A percentile compares a stretch with the other conserved stretches of the same genome.
phyloP scores from a whole-genome alignment of 2,797 vertebrate genomes.

The Diplodus sargus region DNA sequence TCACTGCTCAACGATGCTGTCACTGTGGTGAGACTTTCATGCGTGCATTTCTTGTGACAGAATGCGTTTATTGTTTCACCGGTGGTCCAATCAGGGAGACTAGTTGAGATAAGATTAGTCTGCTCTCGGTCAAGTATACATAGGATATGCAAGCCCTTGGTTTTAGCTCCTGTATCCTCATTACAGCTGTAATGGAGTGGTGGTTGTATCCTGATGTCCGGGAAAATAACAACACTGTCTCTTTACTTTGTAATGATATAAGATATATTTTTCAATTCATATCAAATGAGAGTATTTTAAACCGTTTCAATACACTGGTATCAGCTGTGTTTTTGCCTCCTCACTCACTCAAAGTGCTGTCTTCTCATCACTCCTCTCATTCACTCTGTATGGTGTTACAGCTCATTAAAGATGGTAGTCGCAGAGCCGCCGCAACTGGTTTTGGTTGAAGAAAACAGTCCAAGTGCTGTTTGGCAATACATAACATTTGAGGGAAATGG shows the following conservation, averaged over 20 bases:
- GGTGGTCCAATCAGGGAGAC: background rate
- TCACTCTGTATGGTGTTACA: background rate
- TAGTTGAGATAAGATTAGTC: background rate
- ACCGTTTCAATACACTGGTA: too few relatives aligned
- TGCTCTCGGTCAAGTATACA: background rate
- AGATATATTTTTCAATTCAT: too few relatives aligned
- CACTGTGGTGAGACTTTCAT: constrained; percentile 88
- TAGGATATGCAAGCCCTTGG: background rate
- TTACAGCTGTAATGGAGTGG: background rate
- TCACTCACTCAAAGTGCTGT: too few relatives aligned
- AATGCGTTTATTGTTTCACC: background rate
- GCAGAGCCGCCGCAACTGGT: too few relatives aligned
- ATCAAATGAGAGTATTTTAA: too few relatives aligned
- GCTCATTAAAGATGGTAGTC: too few relatives aligned
- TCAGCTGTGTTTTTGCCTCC: too few relatives aligned
- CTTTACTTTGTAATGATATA: too few relatives aligned
- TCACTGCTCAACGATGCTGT: constrained; percentile 98
- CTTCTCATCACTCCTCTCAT: background rate
- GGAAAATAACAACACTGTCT: background rate
- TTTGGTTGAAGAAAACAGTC: too few relatives aligned
- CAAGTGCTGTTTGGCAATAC: too few relatives aligned
- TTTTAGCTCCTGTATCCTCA: background rate
- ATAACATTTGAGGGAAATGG: too few relatives aligned
- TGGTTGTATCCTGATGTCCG: background rate
- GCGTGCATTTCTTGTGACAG: background rate